Evolutionary conservation across 2,797 vertebrate genomes (phyloP).

Genomic region (Poeciliopsis infans): DNA sequence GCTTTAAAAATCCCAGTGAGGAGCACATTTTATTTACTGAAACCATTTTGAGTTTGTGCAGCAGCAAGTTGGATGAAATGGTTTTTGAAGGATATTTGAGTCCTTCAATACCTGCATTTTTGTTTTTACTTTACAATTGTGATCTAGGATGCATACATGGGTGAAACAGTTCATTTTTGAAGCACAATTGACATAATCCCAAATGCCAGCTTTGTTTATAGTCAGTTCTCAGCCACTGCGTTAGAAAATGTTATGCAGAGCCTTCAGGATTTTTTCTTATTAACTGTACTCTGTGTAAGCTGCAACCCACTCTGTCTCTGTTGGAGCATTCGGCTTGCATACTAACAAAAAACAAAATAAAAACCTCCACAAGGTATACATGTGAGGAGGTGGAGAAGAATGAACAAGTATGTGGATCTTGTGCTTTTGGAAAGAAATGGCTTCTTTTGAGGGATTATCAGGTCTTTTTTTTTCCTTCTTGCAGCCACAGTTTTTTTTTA

Average conservation of each 20-base stretch:
- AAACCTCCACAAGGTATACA: constrained; percentile 1
- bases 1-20: not conserved
- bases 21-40: not conserved
- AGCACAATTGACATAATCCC: not conserved
- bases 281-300: not conserved
- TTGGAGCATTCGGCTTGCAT: not conserved
- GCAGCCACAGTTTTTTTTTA: not conserved
- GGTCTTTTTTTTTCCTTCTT: not conserved
- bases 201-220: not conserved
- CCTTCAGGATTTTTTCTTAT: not conserved
- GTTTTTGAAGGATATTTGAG: not conserved
- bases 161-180: not conserved
- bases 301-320: not conserved
- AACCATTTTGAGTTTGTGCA: not conserved
- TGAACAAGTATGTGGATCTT: not conserved
- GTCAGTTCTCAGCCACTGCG: not conserved
- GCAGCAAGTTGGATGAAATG: not conserved
- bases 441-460: not conserved
- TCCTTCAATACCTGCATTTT: not conserved
- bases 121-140: not conserved
- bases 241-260: not conserved
- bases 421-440: not conserved
- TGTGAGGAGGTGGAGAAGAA: not conserved
- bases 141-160: not conserved
- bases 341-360: not conserved